Percentiles rank a stretch among this genome's conserved stretches.
Evolutionary conservation across 2,113 vertebrate species (phyloP).

Genomic region (Aptenodytes forsteri): DNA sequence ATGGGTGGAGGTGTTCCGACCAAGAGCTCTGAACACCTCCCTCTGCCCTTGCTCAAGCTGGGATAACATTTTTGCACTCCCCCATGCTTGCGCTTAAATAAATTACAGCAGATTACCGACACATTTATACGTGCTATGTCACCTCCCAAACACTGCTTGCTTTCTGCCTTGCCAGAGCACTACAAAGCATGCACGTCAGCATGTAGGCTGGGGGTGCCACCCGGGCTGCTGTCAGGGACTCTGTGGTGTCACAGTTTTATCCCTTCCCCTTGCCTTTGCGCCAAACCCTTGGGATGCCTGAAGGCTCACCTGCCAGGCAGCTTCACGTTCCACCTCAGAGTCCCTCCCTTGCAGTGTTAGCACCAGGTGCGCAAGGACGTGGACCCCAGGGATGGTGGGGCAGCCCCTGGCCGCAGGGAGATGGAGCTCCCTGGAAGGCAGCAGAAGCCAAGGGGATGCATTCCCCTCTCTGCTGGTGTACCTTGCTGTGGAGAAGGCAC

Average conservation of each 20-base stretch:
- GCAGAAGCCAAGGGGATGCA: background rate
- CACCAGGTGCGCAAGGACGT: rapidly evolving
- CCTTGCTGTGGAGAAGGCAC: background rate
- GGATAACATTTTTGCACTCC: background rate
- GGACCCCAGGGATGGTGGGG: background rate
- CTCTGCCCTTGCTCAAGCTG: background rate
- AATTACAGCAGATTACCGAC: background rate
- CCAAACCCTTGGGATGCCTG: background rate
- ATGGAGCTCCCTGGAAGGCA: background rate
- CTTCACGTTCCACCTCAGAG: rapidly evolving
- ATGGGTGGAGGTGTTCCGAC: background rate
- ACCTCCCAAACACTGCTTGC: background rate
- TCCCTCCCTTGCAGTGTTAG: background rate
- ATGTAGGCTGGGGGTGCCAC: background rate
- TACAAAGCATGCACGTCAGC: rapidly evolving
- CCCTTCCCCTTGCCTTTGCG: background rate
- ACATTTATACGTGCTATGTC: background rate
- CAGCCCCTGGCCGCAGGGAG: background rate
- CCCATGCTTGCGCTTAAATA: background rate
- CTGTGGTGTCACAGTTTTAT: background rate
- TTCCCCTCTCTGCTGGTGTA: background rate
- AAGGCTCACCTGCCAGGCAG: background rate
- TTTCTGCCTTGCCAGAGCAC: rapidly evolving
- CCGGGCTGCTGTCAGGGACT: background rate
- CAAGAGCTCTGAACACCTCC: background rate